Base-by-base conservation (phyloP, 2,888 invertebrate species). In the Dryadula phaetusa region DNA sequence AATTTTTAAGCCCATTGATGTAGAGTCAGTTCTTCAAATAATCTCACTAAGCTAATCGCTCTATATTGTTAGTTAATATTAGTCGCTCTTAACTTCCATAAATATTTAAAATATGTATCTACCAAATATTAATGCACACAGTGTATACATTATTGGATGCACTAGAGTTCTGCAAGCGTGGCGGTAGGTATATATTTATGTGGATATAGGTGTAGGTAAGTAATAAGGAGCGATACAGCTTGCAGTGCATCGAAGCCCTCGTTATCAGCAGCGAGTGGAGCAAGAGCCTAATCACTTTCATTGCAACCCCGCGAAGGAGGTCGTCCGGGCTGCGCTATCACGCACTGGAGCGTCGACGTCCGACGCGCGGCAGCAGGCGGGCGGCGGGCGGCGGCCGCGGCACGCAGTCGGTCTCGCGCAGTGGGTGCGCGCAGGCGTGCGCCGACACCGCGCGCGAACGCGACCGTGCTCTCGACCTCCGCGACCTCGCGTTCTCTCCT, bases 241-340 rank as follows among this genome's bases (percentile, higher is more conserved):
- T 20, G 20, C 0, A 18, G 16, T 0, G 37, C 37, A 12, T 32
- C 73, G 71, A 73, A 76, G 85, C 86, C 86, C 85, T 84, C 87
- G 89, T 90, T 90, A 90, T 91, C 90, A 90, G 87, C 83, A 82
- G 84, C 82, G 83, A 90, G 87, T 84, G 82, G 87, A 82, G 84
- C 85, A 78, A 85, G 85, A 85, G 81, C 82, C 85, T 90, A 88
- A 90, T 90, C 90, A 90, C 89, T 90, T 88, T 88, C 88, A 84
- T 86, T 88, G 87, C 90, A 88, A 88, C 90, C 89, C 90, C 83
- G 88, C 82, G 77, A 82, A 80, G 84, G 85, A 84, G 88, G 88
- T 84, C 86, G 88, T 76, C 73, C 74, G 78, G 77, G 66, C 70
- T 73, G 77, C 81, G 81, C 80, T 86, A 86, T 86, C 88, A 84